Evolutionary conservation across 2,113 vertebrate genomes (phyloP).

Genomic region (Vidua chalybeata): DNA sequence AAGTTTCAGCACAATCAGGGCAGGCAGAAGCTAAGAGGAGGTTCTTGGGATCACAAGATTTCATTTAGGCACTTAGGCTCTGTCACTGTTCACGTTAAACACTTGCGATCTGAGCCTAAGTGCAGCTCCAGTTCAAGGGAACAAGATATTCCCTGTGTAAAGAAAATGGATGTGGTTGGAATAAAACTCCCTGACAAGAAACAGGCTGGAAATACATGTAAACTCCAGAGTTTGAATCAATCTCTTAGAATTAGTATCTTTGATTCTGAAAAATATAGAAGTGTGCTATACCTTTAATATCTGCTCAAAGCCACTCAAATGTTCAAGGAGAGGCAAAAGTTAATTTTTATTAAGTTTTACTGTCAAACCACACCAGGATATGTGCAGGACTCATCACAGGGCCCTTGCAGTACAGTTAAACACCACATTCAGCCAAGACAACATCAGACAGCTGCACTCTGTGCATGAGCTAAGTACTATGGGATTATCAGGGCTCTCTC

Average conservation of each 20-base stretch:
- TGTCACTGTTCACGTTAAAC: slow-evolving; percentile 42
- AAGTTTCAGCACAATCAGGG: slow-evolving; percentile 40
- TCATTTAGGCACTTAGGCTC: slow-evolving; percentile 44
- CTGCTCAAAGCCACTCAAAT: neutral
- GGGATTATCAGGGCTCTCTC: neutral
- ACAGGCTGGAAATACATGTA: neutral
- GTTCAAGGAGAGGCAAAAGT: neutral
- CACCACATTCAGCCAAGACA: neutral
- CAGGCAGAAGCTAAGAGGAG: slow-evolving; percentile 33
- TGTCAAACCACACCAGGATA: neutral
- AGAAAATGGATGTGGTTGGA: slow-evolving; percentile 9
- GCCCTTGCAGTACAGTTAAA: slow-evolving; percentile 2
- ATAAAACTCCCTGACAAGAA: neutral
- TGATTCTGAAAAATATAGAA: neutral
- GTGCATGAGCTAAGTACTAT: neutral
- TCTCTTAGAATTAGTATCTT: neutral
- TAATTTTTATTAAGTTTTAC: neutral
- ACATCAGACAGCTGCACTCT: neutral
- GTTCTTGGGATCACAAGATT: slow-evolving; percentile 53
- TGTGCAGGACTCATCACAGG: neutral
- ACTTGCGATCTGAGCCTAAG: slow-evolving; percentile 25
- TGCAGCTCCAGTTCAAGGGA: slow-evolving; percentile 40
- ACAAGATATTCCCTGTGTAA: slow-evolving; percentile 4
- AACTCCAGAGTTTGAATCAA: neutral
- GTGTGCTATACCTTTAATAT: neutral